Evolutionary conservation across 1,140 invertebrate species (phyloP), one percentile per base, ranked within the genome.

Genomic region (Drosophila erecta): DNA sequence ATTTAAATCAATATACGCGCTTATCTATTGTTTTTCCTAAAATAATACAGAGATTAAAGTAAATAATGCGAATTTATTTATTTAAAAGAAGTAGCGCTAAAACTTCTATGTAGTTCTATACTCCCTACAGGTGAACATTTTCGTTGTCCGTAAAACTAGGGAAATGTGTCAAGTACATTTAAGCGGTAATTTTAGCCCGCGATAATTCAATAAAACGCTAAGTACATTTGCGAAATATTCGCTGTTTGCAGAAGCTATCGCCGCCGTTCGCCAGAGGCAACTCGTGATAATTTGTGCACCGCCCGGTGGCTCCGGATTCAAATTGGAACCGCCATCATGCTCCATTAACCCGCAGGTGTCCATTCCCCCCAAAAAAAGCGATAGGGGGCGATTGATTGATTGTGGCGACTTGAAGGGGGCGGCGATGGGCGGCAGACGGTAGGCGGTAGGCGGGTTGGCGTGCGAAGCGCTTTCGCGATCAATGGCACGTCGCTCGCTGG

Each of bases 251-350:
- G 54, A 60, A 37, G 30, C 30, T 60, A 43, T 35, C 20, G 30
- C 30, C 24, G 12, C 14, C 37, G 11, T 27, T n/a, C 12, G 20
- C 15, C 33, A 33, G 3, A 37, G 30, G 57, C 30, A 44, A 65
- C 57, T 46, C 58, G 33, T 62, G 61, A 80, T 80, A 80, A 76
- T 62, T 80, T 80, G 41, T 61, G 38, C 43, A 75, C 24, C 76
- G 51, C 53, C 56, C 74, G 50, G 27, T 60, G 61, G 60, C 46
- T 57, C 22, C 54, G 37, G 44, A 79, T 69, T 81, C 77, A 67
- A 84, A 85, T 85, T 84, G 66, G 73, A 76, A 76, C 65, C 60
- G 67, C 77, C 77, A 81, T 79, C 74, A 72, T 85, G 81, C 77
- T 85, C 77, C 77, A 85, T 81, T 85, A 85, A 85, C 81, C 81